Conservation (phyloP, 1,140 invertebrate genomes). For the Branchinecta lynchi region DNA sequence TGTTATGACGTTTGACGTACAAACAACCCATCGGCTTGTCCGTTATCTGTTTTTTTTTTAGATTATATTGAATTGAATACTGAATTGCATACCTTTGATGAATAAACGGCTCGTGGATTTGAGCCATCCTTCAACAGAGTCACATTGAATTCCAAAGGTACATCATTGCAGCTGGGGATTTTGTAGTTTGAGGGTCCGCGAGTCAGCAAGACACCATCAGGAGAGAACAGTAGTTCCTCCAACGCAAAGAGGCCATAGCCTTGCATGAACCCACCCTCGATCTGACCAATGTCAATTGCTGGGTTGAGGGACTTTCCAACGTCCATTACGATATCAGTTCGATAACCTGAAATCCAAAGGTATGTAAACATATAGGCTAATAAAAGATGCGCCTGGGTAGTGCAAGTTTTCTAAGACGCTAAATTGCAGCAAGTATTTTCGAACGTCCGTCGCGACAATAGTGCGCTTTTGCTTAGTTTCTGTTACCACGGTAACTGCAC, state of each 20-base stretch:
- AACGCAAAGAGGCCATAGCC: conserved; percentile 81
- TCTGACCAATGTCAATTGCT: conserved; percentile 87
- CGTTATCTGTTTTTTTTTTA: no score
- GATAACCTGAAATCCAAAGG: conserved; percentile 42
- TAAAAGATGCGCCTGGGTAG: no score
- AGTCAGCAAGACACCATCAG: conserved; percentile 59
- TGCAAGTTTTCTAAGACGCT: no score
- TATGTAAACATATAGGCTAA: no score
- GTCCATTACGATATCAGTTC: conserved; percentile 91
- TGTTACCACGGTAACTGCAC: no score
- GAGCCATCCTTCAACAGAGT: conserved; percentile 67
- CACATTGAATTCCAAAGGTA: conserved; percentile 82
- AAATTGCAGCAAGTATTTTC: no score
- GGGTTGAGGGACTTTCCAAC: conserved; percentile 81
- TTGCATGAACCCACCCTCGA: conserved; percentile 86
- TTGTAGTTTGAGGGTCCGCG: conserved; percentile 85
- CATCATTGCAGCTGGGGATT: conserved; percentile 69
- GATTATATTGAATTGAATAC: no score
- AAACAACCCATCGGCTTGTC: no score
- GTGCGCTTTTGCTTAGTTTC: no score
- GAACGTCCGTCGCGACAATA: no score
- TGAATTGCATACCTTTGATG: conserved; percentile 90
- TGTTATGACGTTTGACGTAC: no score
- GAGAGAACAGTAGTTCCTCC: conserved; percentile 73
- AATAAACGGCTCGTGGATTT: conserved; percentile 80